Conservation (phyloP, 2,797 vertebrate genomes). For the Tokudaia muenninki region DNA sequence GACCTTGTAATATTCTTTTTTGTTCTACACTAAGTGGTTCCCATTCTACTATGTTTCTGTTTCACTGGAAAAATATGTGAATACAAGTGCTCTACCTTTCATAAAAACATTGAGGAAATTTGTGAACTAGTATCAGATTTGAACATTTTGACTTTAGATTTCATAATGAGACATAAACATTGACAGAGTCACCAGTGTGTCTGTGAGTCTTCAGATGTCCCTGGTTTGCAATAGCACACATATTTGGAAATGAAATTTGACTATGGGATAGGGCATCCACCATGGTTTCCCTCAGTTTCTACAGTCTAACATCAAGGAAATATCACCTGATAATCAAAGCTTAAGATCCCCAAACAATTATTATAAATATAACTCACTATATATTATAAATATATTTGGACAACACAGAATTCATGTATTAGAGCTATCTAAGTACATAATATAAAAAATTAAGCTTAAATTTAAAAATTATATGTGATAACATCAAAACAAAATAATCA, state of each 20-base stretch:
- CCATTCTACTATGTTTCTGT: neutral
- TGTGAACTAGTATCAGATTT: neutral
- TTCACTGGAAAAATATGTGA: neutral
- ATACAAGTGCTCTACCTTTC: neutral
- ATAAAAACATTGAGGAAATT: neutral
- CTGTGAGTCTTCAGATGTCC: neutral
- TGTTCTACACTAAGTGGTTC: neutral
- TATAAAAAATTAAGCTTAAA: no score
- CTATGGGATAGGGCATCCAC: neutral
- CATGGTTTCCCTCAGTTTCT: neutral
- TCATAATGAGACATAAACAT: neutral
- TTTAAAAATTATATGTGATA: neutral
- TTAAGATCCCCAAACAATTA: neutral
- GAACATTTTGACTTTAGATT: neutral
- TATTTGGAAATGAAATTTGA: neutral
- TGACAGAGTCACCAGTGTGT: neutral
- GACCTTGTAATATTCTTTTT: neutral
- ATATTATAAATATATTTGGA: neutral
- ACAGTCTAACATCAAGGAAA: neutral
- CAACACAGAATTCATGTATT: neutral
- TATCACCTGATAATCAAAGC: neutral
- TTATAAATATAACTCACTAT: neutral
- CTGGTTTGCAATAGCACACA: neutral
- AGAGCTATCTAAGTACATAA: neutral
- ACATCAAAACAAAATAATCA: neutral